Conservation (phyloP, 2,113 vertebrate species). For the Zingel zingel region DNA sequence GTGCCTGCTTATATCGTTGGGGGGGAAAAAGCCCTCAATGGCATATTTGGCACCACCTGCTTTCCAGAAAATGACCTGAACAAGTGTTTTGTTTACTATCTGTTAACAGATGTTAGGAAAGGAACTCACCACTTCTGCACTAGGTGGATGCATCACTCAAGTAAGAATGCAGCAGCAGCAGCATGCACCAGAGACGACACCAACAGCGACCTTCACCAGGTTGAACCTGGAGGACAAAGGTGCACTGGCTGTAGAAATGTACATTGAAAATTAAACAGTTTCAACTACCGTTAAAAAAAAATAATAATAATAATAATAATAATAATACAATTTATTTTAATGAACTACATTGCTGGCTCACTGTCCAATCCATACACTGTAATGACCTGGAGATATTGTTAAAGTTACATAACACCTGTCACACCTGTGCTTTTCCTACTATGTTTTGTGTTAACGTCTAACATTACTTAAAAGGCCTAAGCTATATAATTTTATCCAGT, state of each 20-base stretch:
- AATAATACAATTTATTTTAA: neutral
- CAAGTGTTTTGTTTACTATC: slow-evolving; percentile 6
- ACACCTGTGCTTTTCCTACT: no score
- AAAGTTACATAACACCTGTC: no score
- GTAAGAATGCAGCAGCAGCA: slow-evolving; percentile 16
- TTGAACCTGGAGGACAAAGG: slow-evolving; percentile 37
- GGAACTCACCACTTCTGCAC: slow-evolving; percentile 8
- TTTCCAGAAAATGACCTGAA: slow-evolving; percentile 18
- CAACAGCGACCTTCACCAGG: neutral
- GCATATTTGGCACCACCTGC: neutral
- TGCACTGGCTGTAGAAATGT: neutral
- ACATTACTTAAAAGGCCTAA: no score
- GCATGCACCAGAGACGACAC: neutral
- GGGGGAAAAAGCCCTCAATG: neutral
- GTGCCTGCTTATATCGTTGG: neutral
- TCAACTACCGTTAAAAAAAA: no score
- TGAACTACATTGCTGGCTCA: neutral
- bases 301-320: no score
- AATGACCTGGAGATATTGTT: no score
- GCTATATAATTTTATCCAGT: no score
- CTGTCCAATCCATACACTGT: neutral
- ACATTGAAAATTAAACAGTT: neutral
- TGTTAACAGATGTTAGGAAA: slow-evolving; percentile 42
- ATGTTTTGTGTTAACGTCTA: no score
- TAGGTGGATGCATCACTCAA: neutral